Evolutionary conservation across 1,140 invertebrate species (phyloP).

Genomic region (Neelides sp.): DNA sequence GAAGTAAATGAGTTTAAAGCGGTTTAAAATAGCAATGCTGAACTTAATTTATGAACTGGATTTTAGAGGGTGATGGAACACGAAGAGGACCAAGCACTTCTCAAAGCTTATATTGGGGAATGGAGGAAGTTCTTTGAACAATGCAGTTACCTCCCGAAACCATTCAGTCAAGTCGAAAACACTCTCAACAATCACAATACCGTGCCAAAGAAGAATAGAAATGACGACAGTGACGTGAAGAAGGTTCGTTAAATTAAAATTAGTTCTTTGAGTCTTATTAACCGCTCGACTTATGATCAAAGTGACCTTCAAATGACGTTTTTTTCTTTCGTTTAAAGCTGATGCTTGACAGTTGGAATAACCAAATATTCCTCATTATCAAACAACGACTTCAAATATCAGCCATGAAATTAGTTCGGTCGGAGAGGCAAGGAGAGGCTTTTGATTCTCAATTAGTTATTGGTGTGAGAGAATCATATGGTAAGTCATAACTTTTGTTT

Average conservation of each 20-base stretch:
- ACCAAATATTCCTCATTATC: constrained; percentile 91
- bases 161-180: constrained; percentile 83
- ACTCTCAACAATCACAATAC: constrained; percentile 51
- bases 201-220: constrained; percentile 57
- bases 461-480: constrained; percentile 88
- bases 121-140: constrained; percentile 97
- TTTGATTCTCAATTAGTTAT: constrained; percentile 96
- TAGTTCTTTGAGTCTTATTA: constrained; percentile 6
- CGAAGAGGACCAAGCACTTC: constrained; percentile 81
- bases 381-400: constrained; percentile 87
- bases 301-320: constrained; percentile 3
- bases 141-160: constrained; percentile 89
- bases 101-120: constrained; percentile 91
- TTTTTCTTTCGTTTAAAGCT: constrained; percentile 45
- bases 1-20: neutral
- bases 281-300: neutral
- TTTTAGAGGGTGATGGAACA: constrained; percentile 66
- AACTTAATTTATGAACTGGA: constrained; percentile 3
- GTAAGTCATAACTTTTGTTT: constrained; percentile 39
- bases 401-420: constrained; percentile 92
- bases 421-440: constrained; percentile 90
- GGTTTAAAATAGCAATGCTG: neutral
- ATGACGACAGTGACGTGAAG: constrained; percentile 78
- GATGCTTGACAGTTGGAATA: constrained; percentile 97
- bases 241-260: constrained; percentile 41